phyloP scores from a whole-genome alignment of 2,888 invertebrate species.

The Cosmorhoe ocellata region DNA sequence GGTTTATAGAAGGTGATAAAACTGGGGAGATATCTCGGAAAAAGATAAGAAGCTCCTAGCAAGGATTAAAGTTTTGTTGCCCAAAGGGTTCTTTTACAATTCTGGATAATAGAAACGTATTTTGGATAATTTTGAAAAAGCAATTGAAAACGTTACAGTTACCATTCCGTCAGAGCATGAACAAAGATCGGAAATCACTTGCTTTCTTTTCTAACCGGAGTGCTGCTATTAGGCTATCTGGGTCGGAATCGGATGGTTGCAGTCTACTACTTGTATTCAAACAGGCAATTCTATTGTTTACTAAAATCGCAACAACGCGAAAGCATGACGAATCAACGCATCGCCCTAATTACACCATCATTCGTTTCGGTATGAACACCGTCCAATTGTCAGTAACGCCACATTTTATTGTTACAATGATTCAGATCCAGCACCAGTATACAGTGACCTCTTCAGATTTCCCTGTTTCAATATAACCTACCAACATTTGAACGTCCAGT shows the following conservation, averaged over 20 bases:
- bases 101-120: too few species aligned
- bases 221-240: conserved; percentile 1
- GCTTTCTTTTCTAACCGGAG: conserved; percentile 6
- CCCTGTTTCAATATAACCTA: conserved; percentile 22
- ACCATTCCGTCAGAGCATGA: neutral
- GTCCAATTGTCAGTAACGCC: conserved; percentile 36
- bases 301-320: conserved; percentile 31
- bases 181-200: conserved; percentile 9
- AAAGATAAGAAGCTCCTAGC: conserved; percentile 16
- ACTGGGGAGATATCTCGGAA: conserved; percentile 13
- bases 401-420: conserved; percentile 44
- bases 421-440: conserved; percentile 51
- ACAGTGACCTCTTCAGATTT: conserved; percentile 42
- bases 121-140: neutral
- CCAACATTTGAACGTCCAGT: conserved; percentile 19
- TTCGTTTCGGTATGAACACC: conserved; percentile 48
- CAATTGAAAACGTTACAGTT: neutral
- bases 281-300: conserved; percentile 28
- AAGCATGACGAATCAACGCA: conserved; percentile 36
- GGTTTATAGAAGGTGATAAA: conserved; percentile 22
- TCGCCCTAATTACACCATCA: conserved; percentile 45
- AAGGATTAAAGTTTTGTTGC: conserved; percentile 12
- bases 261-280: conserved; percentile 2
- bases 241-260: conserved; percentile 5
- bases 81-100: neutral